Evolutionary conservation across 1,140 invertebrate species (phyloP), one percentile per base, ranked within the genome.

Genomic region (Drosophila triauraria): DNA sequence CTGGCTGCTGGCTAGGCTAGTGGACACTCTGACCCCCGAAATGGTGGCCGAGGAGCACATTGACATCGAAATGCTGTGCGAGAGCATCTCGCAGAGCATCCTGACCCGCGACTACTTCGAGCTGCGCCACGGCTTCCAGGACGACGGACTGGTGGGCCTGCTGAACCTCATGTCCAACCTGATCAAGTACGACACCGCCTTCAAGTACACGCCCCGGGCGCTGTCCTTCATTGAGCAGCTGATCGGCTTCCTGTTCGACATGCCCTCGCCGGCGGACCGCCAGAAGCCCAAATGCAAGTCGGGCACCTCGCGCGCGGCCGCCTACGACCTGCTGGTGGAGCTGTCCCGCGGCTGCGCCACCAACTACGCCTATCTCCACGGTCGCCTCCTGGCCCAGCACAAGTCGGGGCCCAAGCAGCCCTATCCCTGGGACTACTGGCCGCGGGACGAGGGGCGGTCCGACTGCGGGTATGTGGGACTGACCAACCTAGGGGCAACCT

Each of bases 381-480:
- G 96, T 27, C 97, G 97, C 70, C 93, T 99, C 17, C 93, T 98
- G 78, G 94, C 95, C 4, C 98, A 99, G 90, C 97, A 99, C 92
- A 96, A 96, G 79, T 97, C 97, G 60, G 95, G 97, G 46, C 95
- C 96, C 0, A 96, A 97, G 87, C 95, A 96, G 3, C 95, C 97
- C 0, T 98, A 99, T 93, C 97, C 97, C 0, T 99, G 98, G 98
- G 98, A 99, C 92, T 98, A 99, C 93, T 99, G 98, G 98, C 98
- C 98, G 1, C 96, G 98, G 70, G 98, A 99, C 86, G 98, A 99
- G 92, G 97, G 97, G 0, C 93, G 98, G 4, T 97, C 98, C 1
- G 97, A 98, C 82, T 98, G 97, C 93, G 98, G 98, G 6, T 99
- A 98, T 93, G 98, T 98, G 1, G 98, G 98, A 0, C 93, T 99